Evolutionary conservation across 1,140 invertebrate genomes (phyloP).

Genomic region (Dinoponera quadriceps): DNA sequence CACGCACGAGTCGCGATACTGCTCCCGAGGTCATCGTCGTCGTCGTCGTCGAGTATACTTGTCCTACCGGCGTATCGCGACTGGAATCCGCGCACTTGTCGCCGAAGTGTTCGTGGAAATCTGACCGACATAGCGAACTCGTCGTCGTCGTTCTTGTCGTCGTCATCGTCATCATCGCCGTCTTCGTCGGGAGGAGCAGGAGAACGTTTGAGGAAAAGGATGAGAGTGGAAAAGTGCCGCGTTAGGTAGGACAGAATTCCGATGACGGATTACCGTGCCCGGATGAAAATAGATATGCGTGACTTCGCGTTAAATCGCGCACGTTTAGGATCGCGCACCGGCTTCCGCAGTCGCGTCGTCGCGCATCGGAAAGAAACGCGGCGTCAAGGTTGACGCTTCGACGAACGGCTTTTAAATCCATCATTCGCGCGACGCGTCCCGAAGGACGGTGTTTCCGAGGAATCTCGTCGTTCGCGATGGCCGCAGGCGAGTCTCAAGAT

Average conservation of each 20-base stretch:
- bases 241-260: slow-evolving; percentile 33
- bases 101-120: slow-evolving; percentile 39
- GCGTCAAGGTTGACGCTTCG: background rate
- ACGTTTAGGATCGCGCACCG: slow-evolving; percentile 5
- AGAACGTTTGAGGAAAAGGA: slow-evolving; percentile 31
- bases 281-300: background rate
- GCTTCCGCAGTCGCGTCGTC: background rate
- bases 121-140: background rate
- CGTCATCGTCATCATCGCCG: slow-evolving; percentile 6
- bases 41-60: slow-evolving; percentile 31
- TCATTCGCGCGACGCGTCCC: background rate
- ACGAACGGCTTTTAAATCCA: background rate
- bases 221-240: slow-evolving; percentile 62
- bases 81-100: slow-evolving; percentile 16
- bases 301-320: slow-evolving; percentile 24
- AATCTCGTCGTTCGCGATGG: slow-evolving; percentile 13
- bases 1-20: background rate
- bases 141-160: background rate
- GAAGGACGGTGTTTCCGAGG: background rate
- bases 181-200: slow-evolving; percentile 6
- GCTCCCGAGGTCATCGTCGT: background rate
- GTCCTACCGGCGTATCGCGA: slow-evolving; percentile 18
- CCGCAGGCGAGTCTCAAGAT: slow-evolving; percentile 12
- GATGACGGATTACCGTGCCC: slow-evolving; percentile 4
- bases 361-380: slow-evolving; percentile 12